phyloP scores from a whole-genome alignment of 2,888 invertebrate species.

The Trimorus sp. region DNA sequence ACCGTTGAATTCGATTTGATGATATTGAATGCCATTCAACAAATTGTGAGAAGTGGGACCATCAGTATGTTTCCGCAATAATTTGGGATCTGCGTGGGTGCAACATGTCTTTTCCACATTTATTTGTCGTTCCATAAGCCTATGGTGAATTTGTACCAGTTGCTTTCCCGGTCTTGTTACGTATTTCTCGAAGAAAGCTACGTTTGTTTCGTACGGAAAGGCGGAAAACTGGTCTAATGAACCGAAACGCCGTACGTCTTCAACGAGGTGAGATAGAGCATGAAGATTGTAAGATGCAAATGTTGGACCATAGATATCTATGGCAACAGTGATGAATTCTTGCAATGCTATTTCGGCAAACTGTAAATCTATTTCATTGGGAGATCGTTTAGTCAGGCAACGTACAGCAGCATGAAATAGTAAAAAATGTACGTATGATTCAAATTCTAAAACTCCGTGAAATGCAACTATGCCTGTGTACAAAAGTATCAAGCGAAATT shows the following conservation, averaged over 20 bases:
- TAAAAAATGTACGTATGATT: slow-evolving; percentile 5
- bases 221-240: slow-evolving; percentile 16
- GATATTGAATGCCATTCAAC: slow-evolving; percentile 4
- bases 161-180: neutral
- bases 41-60: slow-evolving; percentile 7
- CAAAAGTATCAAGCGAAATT: slow-evolving; percentile 10
- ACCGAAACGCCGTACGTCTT: slow-evolving; percentile 20
- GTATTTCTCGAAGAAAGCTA: slow-evolving; percentile 7
- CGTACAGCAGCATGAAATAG: neutral
- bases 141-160: slow-evolving; percentile 20
- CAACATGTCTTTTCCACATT: neutral
- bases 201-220: slow-evolving; percentile 19
- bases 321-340: neutral
- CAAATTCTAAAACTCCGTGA: neutral
- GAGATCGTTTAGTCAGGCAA: neutral
- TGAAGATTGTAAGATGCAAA: slow-evolving; percentile 19
- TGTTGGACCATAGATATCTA: neutral
- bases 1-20: neutral
- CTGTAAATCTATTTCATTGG: neutral
- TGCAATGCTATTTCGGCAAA: slow-evolving; percentile 10
- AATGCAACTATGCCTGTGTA: slow-evolving; percentile 16
- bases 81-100: neutral
- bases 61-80: neutral
- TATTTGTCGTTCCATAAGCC: neutral
- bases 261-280: slow-evolving; percentile 3